phyloP scores from a whole-genome alignment of 2,888 invertebrate genomes.

The Formica aserva region DNA sequence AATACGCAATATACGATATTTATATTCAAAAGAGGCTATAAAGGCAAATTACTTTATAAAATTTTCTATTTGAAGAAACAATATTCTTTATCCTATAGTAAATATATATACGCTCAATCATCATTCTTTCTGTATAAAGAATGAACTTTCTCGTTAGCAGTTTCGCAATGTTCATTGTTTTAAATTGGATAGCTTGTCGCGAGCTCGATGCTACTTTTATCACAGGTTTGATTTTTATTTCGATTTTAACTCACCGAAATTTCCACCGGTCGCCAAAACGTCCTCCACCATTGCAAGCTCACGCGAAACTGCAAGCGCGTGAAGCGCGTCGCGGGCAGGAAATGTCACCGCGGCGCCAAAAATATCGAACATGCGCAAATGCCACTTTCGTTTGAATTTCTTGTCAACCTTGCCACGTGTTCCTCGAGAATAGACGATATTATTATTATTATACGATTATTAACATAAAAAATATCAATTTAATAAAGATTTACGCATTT shows the following conservation, averaged over 20 bases:
- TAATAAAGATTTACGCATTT: not conserved
- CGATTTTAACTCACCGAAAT: not conserved
- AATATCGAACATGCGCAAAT: conserved; percentile 45
- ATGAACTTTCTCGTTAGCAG: not conserved
- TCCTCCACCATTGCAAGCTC: conserved; percentile 31
- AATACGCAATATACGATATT: not conserved
- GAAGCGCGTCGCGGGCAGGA: not conserved
- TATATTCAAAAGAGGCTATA: not conserved
- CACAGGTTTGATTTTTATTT: not conserved
- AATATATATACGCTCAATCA: not conserved
- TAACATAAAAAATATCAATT: conserved; percentile 8
- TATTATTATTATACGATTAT: not conserved
- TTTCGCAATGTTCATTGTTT: not conserved
- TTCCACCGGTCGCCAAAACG: not conserved
- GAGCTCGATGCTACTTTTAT: not conserved
- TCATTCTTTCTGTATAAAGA: not conserved
- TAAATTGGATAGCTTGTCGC: not conserved
- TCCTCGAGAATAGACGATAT: too few relatives aligned
- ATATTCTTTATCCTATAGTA: not conserved
- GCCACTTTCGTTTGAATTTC: not conserved
- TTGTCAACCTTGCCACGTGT: not conserved
- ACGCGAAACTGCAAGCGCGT: conserved; percentile 36
- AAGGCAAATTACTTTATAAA: not conserved
- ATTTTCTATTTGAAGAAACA: not conserved
- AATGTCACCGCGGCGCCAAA: conserved; percentile 13